phyloP scores from a whole-genome alignment of 1,140 invertebrate genomes.

The Brachionus rubens region DNA sequence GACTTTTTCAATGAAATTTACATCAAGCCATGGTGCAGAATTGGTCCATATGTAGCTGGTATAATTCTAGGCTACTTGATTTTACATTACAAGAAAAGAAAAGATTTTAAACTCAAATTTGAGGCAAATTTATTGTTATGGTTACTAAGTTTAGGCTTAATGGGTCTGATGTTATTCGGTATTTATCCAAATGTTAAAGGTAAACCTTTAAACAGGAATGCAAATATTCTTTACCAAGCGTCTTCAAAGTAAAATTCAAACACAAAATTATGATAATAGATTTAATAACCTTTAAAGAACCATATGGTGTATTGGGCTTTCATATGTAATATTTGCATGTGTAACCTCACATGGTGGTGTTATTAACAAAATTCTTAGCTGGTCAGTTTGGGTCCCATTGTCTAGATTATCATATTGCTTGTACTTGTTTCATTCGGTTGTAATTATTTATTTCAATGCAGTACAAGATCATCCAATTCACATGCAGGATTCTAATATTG shows the following conservation, averaged over 20 bases:
- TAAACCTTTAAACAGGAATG: not conserved
- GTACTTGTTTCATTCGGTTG: conserved; percentile 25
- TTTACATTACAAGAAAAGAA: conserved; percentile 9
- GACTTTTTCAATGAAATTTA: conserved; percentile 19
- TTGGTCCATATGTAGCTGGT: conserved; percentile 63
- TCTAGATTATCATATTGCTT: conserved; percentile 17
- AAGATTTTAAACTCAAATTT: not conserved
- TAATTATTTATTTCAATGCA: conserved; percentile 3
- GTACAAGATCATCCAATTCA: conserved; percentile 16
- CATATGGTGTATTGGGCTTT: conserved; percentile 16
- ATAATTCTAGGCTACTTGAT: conserved; percentile 58
- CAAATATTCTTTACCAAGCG: conserved; percentile 27
- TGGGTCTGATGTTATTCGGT: conserved; percentile 41
- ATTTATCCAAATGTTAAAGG: conserved; percentile 39
- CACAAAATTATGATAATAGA: not conserved
- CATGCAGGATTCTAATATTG: not conserved
- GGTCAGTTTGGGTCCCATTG: conserved; percentile 33
- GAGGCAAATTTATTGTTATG: conserved; percentile 7
- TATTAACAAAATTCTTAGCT: conserved; percentile 15
- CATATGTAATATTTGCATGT: conserved; percentile 41
- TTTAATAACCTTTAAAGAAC: not conserved
- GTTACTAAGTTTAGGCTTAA: not conserved
- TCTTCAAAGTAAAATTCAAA: not conserved
- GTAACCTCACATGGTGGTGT: conserved; percentile 28
- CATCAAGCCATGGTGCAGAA: conserved; percentile 53